Percentiles rank a stretch among this genome's conserved stretches.
These are phyloP conservation scores for Palythoa caribaeorum DNA, from an alignment of 92 coral and sea anemone genomes.

Conservation along the genomic window DNA sequence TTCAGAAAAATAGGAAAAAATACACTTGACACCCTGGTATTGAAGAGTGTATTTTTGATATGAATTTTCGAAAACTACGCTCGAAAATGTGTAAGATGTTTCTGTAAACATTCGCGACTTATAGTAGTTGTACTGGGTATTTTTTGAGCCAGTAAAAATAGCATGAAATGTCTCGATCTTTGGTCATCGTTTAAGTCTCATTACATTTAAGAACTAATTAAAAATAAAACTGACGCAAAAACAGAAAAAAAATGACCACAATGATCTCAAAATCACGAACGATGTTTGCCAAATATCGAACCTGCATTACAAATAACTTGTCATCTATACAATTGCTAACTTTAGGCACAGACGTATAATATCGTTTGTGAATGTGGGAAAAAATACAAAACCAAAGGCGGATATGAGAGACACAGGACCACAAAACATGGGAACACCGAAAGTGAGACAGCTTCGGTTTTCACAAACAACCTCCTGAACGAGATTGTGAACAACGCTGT, in stretches of 20 bases:
- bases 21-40: no score
- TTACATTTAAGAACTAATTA: background rate
- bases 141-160: conserved; percentile 2
- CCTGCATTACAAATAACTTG: background rate
- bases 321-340: background rate
- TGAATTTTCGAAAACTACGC: conserved; percentile 30
- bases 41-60: conserved; percentile 31
- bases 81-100: background rate
- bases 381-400: conserved; percentile 62
- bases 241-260: background rate
- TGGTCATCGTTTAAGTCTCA: background rate
- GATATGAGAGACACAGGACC: conserved; percentile 61
- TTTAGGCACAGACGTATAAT: conserved; percentile 47
- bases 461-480: conserved; percentile 17
- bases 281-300: conserved; percentile 1
- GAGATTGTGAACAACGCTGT: conserved; percentile 37
- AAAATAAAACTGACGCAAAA: background rate
- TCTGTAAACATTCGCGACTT: conserved; percentile 1
- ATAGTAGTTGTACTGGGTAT: background rate
- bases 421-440: conserved; percentile 61
- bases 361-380: conserved; percentile 58
- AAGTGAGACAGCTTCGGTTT: conserved; percentile 42
- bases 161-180: background rate
- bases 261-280: conserved; percentile 1
- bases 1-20: no score